Percentiles rank a stretch among this genome's conserved stretches.
phyloP scores from a whole-genome alignment of 92 coral and sea anemone genomes.

The Hydrozoanthus gracilis region DNA sequence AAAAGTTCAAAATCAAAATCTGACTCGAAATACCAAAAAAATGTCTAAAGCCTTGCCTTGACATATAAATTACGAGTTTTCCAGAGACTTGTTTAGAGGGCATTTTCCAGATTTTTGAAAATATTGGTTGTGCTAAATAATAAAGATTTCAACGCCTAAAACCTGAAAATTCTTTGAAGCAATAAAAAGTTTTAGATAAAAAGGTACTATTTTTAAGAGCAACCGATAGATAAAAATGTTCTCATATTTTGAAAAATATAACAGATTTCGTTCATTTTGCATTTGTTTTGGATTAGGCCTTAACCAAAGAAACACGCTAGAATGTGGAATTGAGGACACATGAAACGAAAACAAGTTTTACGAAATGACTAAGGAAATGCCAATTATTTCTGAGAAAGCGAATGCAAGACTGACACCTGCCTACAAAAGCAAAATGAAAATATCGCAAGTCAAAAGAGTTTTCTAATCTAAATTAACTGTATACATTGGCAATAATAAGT shows the following conservation, averaged over 20 bases:
- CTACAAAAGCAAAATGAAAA: slow-evolving; percentile 9
- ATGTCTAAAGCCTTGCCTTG: too few species aligned
- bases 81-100: too few species aligned
- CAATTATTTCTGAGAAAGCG: background rate
- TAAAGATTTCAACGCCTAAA: too few species aligned
- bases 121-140: too few species aligned
- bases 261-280: background rate
- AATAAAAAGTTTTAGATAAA: too few species aligned
- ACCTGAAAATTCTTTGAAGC: too few species aligned
- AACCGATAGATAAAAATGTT: too few species aligned
- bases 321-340: background rate
- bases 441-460: background rate
- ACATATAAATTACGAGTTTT: too few species aligned
- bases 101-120: too few species aligned
- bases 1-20: too few species aligned
- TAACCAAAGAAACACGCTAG: background rate
- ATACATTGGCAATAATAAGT: background rate
- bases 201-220: too few species aligned
- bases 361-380: background rate
- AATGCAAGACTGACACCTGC: background rate
- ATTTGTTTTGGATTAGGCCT: background rate
- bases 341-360: background rate
- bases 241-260: background rate
- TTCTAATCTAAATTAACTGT: slow-evolving; percentile 7
- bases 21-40: too few species aligned